phyloP scores from a whole-genome alignment of 2,888 invertebrate genomes.

The Thecophora atra region DNA sequence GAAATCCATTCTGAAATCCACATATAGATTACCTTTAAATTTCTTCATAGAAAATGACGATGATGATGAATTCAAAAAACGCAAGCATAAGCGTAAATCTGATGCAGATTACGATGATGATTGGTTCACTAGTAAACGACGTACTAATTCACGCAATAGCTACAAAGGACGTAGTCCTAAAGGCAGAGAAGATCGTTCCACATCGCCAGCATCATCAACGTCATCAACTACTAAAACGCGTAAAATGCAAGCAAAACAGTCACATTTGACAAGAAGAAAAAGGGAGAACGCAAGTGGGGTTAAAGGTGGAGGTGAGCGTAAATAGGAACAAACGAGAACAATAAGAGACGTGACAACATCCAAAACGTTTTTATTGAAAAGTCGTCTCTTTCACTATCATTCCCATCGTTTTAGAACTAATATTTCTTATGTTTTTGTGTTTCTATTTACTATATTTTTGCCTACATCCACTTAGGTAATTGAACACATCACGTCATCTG shows the following conservation, averaged over 20 bases:
- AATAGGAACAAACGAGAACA: slow-evolving; percentile 38
- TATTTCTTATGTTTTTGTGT: slow-evolving; percentile 15
- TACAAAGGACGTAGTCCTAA: slow-evolving; percentile 60
- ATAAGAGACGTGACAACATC: slow-evolving; percentile 23
- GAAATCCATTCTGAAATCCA: background rate
- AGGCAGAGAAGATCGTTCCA: slow-evolving; percentile 60
- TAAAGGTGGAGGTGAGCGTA: slow-evolving; percentile 46
- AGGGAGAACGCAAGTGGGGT: slow-evolving; percentile 39
- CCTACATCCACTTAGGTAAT: slow-evolving; percentile 1
- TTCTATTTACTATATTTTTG: background rate
- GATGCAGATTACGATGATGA: slow-evolving; percentile 66
- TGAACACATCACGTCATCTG: background rate
- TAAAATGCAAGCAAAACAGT: slow-evolving; percentile 47
- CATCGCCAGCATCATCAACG: slow-evolving; percentile 61
- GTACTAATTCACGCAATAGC: slow-evolving; percentile 56
- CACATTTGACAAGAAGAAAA: slow-evolving; percentile 61
- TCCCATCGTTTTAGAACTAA: background rate
- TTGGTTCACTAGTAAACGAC: slow-evolving; percentile 61
- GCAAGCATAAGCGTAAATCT: slow-evolving; percentile 61
- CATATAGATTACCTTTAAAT: slow-evolving; percentile 29
- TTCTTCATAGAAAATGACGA: slow-evolving; percentile 58
- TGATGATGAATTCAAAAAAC: slow-evolving; percentile 62
- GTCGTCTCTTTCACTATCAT: background rate
- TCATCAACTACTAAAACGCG: slow-evolving; percentile 56
- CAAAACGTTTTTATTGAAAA: slow-evolving; percentile 32